Evolutionary conservation across 2,888 invertebrate species (phyloP).

Genomic region (Neoitamus cyanurus): DNA sequence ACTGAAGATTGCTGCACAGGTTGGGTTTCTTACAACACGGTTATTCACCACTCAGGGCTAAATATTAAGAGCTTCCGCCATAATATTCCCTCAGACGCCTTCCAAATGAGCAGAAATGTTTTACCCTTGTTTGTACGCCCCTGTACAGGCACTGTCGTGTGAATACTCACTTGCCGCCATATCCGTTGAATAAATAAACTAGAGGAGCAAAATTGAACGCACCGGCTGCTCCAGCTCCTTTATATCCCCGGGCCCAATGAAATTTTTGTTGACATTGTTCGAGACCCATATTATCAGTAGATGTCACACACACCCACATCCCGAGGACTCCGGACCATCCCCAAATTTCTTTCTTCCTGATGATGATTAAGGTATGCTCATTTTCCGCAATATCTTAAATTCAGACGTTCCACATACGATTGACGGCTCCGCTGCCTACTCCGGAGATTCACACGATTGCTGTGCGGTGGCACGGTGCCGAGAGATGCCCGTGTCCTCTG

Average conservation of each 20-base stretch:
- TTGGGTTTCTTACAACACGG: not conserved
- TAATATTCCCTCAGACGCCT: not conserved
- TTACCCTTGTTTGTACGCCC: not conserved
- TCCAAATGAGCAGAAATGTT: not conserved
- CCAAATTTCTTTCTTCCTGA: not conserved
- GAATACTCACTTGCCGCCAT: not conserved
- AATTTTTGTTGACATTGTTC: not conserved
- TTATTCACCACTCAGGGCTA: not conserved
- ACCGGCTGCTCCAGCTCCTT: not conserved
- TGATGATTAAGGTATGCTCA: slow-evolving; percentile 19
- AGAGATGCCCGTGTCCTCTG: not conserved
- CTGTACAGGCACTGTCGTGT: not conserved
- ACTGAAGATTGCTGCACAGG: not conserved
- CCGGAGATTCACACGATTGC: not conserved
- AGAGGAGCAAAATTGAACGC: slow-evolving; percentile 1
- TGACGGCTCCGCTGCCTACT: not conserved
- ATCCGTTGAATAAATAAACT: not conserved
- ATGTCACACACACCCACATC: not conserved
- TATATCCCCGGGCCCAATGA: not conserved
- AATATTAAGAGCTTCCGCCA: not conserved
- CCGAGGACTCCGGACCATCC: not conserved
- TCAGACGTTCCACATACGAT: not conserved
- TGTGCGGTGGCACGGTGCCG: not conserved
- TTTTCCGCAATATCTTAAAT: slow-evolving; percentile 24
- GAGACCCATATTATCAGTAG: not conserved